Conservation (phyloP, 2,888 invertebrate species). For the Melanargia galathea region DNA sequence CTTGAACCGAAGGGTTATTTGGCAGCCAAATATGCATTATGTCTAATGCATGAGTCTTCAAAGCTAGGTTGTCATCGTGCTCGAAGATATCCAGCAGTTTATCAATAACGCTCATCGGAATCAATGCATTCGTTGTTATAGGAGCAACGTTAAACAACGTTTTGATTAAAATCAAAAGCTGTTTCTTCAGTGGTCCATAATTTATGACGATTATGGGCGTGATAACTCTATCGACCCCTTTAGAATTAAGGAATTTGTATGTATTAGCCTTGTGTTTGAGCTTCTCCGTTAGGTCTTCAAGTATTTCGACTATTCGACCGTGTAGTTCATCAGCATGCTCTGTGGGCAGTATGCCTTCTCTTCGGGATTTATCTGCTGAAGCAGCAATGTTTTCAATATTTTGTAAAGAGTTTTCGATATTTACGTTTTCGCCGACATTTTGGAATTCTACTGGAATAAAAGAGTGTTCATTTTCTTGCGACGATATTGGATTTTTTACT, state of each 20-base stretch:
- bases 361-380: slow-evolving; percentile 40
- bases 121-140: slow-evolving; percentile 47
- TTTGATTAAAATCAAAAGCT: slow-evolving; percentile 53
- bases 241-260: slow-evolving; percentile 56
- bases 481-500: slow-evolving; percentile 6
- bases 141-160: slow-evolving; percentile 56
- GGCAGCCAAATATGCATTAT: slow-evolving; percentile 63
- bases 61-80: slow-evolving; percentile 50
- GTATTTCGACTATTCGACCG: slow-evolving; percentile 45
- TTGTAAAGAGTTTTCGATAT: slow-evolving; percentile 45
- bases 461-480: slow-evolving; percentile 3
- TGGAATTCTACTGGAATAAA: not conserved
- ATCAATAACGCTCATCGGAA: slow-evolving; percentile 58
- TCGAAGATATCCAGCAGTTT: slow-evolving; percentile 63
- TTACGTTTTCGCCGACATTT: slow-evolving; percentile 18
- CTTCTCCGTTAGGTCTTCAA: slow-evolving; percentile 50
- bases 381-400: slow-evolving; percentile 46
- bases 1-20: slow-evolving; percentile 61
- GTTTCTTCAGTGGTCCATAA: slow-evolving; percentile 49
- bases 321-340: slow-evolving; percentile 48
- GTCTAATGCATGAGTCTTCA: slow-evolving; percentile 61
- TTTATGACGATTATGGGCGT: slow-evolving; percentile 47
- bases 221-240: slow-evolving; percentile 58
- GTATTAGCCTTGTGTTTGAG: slow-evolving; percentile 51
- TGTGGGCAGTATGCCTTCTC: slow-evolving; percentile 37